These are phyloP conservation scores for Scyliorhinus canicula DNA, from an alignment of 2,797 vertebrate genomes.

Conservation along the genomic window DNA sequence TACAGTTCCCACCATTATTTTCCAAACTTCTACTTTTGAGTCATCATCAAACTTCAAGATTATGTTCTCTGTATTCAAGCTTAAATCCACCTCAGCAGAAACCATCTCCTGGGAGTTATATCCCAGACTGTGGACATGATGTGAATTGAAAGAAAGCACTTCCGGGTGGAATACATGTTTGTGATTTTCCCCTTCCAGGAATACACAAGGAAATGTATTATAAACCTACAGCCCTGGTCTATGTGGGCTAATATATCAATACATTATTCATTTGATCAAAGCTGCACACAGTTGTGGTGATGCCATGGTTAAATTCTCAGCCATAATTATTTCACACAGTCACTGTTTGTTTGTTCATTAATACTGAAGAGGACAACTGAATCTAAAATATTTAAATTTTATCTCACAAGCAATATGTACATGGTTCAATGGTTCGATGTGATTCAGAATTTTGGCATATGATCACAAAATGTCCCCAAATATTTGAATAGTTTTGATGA, in stretches of 20 bases:
- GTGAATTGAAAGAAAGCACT: too few species aligned
- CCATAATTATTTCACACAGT: background rate
- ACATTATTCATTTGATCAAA: background rate
- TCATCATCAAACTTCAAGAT: background rate
- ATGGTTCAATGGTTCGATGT: background rate
- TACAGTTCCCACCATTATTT: too few species aligned
- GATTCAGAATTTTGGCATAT: background rate
- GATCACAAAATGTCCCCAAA: background rate
- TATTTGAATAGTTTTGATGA: background rate
- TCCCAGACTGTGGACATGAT: too few species aligned
- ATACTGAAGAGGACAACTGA: background rate
- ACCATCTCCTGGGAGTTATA: too few species aligned
- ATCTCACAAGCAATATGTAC: background rate
- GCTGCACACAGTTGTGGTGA: background rate
- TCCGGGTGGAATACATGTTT: too few species aligned
- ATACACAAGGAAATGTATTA: too few species aligned
- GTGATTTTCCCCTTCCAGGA: too few species aligned
- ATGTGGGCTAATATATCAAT: too few species aligned
- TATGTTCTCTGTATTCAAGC: background rate
- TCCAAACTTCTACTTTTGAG: background rate
- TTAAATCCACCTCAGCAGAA: too few species aligned
- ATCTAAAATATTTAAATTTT: background rate
- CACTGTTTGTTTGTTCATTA: background rate
- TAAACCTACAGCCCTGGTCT: too few species aligned
- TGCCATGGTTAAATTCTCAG: background rate